Evolutionary conservation across 2,797 vertebrate genomes (phyloP).

Genomic region (Loris lydekkerianus): DNA sequence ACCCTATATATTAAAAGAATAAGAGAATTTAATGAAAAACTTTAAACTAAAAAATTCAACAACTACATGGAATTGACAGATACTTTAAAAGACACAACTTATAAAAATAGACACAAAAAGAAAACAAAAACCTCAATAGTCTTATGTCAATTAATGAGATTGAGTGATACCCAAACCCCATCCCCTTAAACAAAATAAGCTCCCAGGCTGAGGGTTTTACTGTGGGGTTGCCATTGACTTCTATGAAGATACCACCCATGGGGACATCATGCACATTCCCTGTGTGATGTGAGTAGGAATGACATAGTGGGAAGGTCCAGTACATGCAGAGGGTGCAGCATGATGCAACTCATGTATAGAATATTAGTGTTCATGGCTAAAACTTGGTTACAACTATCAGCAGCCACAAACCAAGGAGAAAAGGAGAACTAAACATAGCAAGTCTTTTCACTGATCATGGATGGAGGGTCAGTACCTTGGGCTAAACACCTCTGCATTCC

Average conservation of each 20-base stretch:
- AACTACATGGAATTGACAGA: neutral
- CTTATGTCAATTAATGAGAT: neutral
- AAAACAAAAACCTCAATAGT: neutral
- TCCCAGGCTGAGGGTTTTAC: neutral
- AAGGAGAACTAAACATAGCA: neutral
- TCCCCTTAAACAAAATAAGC: neutral
- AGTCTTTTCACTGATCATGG: neutral
- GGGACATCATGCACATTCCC: neutral
- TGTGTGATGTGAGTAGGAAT: neutral
- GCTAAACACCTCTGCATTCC: neutral
- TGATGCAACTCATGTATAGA: neutral
- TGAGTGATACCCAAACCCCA: neutral
- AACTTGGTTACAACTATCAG: neutral
- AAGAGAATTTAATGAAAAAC: neutral
- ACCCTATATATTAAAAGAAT: neutral
- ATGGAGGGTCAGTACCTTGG: neutral
- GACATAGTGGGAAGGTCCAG: neutral
- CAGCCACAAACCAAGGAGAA: neutral
- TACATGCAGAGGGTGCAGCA: neutral
- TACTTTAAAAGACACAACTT: conserved; percentile 16
- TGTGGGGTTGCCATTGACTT: neutral
- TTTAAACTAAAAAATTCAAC: neutral
- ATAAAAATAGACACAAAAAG: neutral
- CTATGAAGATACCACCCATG: neutral
- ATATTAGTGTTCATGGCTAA: neutral